Evolutionary conservation across 2,113 vertebrate species (phyloP), one percentile per base, ranked within the genome.

Genomic region (Xiphias gladius): DNA sequence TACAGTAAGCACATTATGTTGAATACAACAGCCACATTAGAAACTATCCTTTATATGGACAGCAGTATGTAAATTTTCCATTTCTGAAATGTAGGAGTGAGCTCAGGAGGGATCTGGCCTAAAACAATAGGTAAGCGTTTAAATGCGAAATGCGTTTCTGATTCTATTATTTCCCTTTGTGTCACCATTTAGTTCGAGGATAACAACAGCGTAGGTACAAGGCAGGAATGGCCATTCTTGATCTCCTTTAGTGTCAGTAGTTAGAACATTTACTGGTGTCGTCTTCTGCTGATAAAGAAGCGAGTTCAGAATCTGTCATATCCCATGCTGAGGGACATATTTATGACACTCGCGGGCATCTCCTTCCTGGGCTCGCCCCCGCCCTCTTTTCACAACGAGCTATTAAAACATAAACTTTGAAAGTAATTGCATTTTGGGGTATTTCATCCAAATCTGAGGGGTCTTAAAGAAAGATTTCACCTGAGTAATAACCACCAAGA

Each of bases 371-470:
- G 83, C 92, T 92, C 87, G 73, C 65, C 37, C 57, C 54, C 79
- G 89, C 88, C 80, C 90, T 88, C 79, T 58, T 82, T 77, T 89
- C 59, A 74, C 83, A 85, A 70, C 68, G 76, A 54, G 76, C 89
- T 84, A 88, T 93, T 90, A 93, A 91, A 94, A 93, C 88, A 90
- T 89, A 89, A 91, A 93, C 85, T 91, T 86, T 89, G 82, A 89
- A 92, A 89, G 88, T 89, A 94, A 92, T 92, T 93, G 86, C 93
- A 78, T 86, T 91, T 80, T 71, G 62, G 68, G 61, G 93, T 87
- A 86, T 93, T 93, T 89, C 73, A 79, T 77, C 65, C 77, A 88
- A 88, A 89, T 83, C 80, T 87, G 55, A 77, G 65, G 39, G 71
- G 79, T 63, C 19, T 41, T 32, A 67, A 63, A 59, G 19, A 91